Conservation (phyloP, 1,140 invertebrate species). For the Pectinophora gossypiella region DNA sequence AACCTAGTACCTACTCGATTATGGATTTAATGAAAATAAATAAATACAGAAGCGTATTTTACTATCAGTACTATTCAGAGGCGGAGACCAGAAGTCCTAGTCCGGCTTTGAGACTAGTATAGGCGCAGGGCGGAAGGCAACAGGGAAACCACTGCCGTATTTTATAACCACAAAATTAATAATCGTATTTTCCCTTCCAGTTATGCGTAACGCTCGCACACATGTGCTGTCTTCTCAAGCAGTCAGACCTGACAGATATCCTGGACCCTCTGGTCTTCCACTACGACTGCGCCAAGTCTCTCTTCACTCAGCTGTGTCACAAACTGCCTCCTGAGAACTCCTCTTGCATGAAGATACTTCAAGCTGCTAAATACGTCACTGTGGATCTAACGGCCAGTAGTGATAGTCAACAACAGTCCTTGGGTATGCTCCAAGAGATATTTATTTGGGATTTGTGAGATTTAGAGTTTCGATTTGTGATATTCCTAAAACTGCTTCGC, state of each 20-base stretch:
- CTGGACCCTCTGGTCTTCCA: conserved; percentile 61
- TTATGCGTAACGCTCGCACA: conserved; percentile 66
- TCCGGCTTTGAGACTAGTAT: too few relatives aligned
- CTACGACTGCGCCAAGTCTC: conserved; percentile 54
- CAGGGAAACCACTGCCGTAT: too few relatives aligned
- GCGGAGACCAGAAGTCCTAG: too few relatives aligned
- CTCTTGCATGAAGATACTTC: conserved; percentile 58
- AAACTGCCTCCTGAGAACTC: conserved; percentile 60
- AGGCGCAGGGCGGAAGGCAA: too few relatives aligned
- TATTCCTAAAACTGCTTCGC: too few relatives aligned
- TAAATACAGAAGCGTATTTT: too few relatives aligned
- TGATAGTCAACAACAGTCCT: conserved; percentile 51
- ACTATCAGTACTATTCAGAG: too few relatives aligned
- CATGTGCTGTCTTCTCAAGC: conserved; percentile 54
- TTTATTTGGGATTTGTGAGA: conserved; percentile 67
- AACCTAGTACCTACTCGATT: too few relatives aligned
- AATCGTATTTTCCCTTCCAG: conserved; percentile 57
- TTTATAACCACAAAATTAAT: too few relatives aligned
- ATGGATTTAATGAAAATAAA: too few relatives aligned
- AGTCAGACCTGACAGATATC: conserved; percentile 55
- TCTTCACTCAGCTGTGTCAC: conserved; percentile 55
- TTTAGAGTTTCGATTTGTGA: too few relatives aligned
- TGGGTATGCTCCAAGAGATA: conserved; percentile 66
- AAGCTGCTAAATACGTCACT: conserved; percentile 69
- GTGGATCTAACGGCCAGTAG: conserved; percentile 44